These are phyloP conservation scores for Scolanthus callimorphus DNA, from an alignment of 92 coral and sea anemone genomes.

Conservation along the genomic window DNA sequence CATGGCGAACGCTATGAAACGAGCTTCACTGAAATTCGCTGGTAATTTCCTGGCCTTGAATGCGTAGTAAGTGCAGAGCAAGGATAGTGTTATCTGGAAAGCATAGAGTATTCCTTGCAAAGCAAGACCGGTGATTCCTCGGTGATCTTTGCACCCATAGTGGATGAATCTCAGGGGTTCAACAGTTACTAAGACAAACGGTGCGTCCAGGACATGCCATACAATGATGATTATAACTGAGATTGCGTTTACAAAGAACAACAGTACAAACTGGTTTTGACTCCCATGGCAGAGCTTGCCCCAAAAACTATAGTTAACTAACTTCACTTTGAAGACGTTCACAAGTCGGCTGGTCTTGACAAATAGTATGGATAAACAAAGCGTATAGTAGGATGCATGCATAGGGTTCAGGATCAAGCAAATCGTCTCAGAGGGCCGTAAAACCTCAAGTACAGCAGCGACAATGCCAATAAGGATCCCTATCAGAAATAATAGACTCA, in stretches of 20 bases:
- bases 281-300: slow-evolving; percentile 31
- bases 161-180: slow-evolving; percentile 24
- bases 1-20: slow-evolving; percentile 69
- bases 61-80: slow-evolving; percentile 57
- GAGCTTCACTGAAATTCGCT: slow-evolving; percentile 71
- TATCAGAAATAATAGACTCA: slow-evolving; percentile 48
- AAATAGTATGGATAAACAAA: slow-evolving; percentile 61
- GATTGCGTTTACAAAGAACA: slow-evolving; percentile 36
- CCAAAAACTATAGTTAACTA: slow-evolving; percentile 23
- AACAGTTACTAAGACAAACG: slow-evolving; percentile 35
- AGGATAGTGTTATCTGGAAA: slow-evolving; percentile 39
- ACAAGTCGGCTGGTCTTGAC: slow-evolving; percentile 68
- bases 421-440: slow-evolving; percentile 23
- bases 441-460: slow-evolving; percentile 35
- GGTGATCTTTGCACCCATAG: slow-evolving; percentile 21
- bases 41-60: slow-evolving; percentile 80
- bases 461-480: slow-evolving; percentile 46
- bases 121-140: slow-evolving; percentile 9
- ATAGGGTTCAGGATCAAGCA: slow-evolving; percentile 38
- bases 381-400: slow-evolving; percentile 24
- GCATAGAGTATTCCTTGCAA: slow-evolving; percentile 24
- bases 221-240: slow-evolving; percentile 24
- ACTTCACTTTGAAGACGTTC: slow-evolving; percentile 48
- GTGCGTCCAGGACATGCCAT: slow-evolving; percentile 50
- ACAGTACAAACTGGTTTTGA: slow-evolving; percentile 37